Conservation (phyloP, 2,888 invertebrate species). For the Eubasilissa splendida region DNA sequence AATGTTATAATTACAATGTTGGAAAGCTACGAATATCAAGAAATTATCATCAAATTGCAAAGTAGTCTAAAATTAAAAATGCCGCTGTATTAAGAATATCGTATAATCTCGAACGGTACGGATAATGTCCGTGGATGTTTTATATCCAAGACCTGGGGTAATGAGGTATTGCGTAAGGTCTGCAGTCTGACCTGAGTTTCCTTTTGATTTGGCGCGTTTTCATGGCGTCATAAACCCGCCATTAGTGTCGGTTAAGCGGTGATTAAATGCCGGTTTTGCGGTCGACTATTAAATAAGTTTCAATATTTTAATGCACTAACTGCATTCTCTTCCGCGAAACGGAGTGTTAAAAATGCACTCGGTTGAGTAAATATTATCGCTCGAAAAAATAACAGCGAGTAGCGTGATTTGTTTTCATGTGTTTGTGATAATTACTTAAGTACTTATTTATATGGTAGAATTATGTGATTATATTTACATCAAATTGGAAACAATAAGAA, state of each 20-base stretch:
- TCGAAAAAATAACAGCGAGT: too few relatives aligned
- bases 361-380: background rate
- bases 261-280: constrained; percentile 44
- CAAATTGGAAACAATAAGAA: too few relatives aligned
- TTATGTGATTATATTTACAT: too few relatives aligned
- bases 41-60: too few relatives aligned
- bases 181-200: constrained; percentile 7
- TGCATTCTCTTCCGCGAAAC: constrained; percentile 21
- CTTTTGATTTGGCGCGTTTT: constrained; percentile 38
- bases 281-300: constrained; percentile 45
- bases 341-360: constrained; percentile 25
- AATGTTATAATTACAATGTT: too few relatives aligned
- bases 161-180: background rate
- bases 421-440: too few relatives aligned
- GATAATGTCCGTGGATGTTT: background rate
- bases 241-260: constrained; percentile 46
- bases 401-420: too few relatives aligned
- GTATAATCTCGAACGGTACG: too few relatives aligned
- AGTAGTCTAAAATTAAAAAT: too few relatives aligned
- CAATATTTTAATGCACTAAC: constrained; percentile 43
- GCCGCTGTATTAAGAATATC: too few relatives aligned
- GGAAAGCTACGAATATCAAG: too few relatives aligned
- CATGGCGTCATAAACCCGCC: constrained; percentile 42
- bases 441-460: too few relatives aligned
- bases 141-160: background rate